A percentile compares a stretch with the other conserved stretches of the same genome.
Conservation (phyloP, 2,797 vertebrate species). For the Leptoclinus maculatus region DNA sequence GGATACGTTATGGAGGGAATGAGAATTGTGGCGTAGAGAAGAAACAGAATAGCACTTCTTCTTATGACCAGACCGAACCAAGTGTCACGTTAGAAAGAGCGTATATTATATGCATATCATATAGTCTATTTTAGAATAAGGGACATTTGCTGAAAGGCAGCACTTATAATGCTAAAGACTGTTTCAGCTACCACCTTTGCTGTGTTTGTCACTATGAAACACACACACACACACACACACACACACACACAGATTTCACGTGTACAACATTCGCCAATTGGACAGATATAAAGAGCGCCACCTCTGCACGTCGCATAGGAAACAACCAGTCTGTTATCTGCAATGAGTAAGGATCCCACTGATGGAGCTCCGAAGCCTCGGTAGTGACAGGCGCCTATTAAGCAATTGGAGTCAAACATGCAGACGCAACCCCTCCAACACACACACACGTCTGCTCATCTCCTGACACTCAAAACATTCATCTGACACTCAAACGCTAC, state of each 20-base stretch:
- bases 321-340: constrained; percentile 60
- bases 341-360: constrained; percentile 53
- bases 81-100: background rate
- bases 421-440: constrained; percentile 22
- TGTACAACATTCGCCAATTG: constrained; percentile 60
- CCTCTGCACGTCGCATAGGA: constrained; percentile 39
- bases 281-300: constrained; percentile 42
- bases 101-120: background rate
- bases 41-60: background rate
- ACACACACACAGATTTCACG: constrained; percentile 21
- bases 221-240: constrained; percentile 12
- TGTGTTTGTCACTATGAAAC: constrained; percentile 14
- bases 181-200: constrained; percentile 5
- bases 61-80: background rate
- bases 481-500: constrained; percentile 73
- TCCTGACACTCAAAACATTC: constrained; percentile 73
- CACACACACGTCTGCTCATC: constrained; percentile 55
- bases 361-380: constrained; percentile 53
- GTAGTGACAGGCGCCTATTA: constrained; percentile 60
- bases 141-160: background rate
- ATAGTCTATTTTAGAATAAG: background rate
- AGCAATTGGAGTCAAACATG: constrained; percentile 60
- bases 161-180: background rate
- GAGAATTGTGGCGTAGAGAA: too few relatives aligned
- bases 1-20: too few relatives aligned